phyloP scores from a whole-genome alignment of 2,888 invertebrate species.

The Matsumyia berberina region DNA sequence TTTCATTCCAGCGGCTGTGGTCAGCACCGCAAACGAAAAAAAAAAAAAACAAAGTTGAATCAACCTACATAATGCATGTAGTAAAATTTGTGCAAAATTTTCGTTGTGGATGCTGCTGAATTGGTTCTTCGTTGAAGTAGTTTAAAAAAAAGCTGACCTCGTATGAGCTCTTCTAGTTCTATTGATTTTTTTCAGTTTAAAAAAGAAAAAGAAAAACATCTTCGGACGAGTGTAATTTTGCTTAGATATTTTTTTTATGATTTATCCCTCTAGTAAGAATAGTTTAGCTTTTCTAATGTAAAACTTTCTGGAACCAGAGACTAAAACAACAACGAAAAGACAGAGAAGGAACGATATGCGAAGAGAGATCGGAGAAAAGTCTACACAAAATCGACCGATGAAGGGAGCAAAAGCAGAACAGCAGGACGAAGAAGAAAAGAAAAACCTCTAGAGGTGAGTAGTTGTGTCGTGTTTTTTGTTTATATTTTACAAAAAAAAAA shows the following conservation, averaged over 20 bases:
- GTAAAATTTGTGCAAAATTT: not conserved
- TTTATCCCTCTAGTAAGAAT: constrained; percentile 8
- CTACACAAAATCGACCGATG: constrained; percentile 20
- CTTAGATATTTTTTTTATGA: constrained; percentile 12
- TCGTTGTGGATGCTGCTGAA: not conserved
- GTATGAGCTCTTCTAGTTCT: not conserved
- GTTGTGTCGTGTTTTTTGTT: constrained; percentile 52
- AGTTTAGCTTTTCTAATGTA: not conserved
- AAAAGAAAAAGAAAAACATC: not conserved
- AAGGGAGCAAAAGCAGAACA: constrained; percentile 16
- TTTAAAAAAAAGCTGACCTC: not conserved
- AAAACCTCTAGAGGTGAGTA: constrained; percentile 41
- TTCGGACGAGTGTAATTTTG: constrained; percentile 10
- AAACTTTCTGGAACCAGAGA: not conserved
- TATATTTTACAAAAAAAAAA: constrained; percentile 39
- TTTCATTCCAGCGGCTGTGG: not conserved
- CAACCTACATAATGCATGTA: too few relatives aligned
- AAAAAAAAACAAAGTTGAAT: not conserved
- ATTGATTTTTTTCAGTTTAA: not conserved
- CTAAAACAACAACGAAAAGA: constrained; percentile 16
- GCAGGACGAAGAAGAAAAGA: constrained; percentile 34
- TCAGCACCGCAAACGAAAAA: not conserved
- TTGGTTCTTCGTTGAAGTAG: not conserved
- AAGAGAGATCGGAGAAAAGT: constrained; percentile 12
- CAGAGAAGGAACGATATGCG: constrained; percentile 12